Evolutionary conservation across 2,888 invertebrate species (phyloP).

Genomic region (Hypsopygia costalis): DNA sequence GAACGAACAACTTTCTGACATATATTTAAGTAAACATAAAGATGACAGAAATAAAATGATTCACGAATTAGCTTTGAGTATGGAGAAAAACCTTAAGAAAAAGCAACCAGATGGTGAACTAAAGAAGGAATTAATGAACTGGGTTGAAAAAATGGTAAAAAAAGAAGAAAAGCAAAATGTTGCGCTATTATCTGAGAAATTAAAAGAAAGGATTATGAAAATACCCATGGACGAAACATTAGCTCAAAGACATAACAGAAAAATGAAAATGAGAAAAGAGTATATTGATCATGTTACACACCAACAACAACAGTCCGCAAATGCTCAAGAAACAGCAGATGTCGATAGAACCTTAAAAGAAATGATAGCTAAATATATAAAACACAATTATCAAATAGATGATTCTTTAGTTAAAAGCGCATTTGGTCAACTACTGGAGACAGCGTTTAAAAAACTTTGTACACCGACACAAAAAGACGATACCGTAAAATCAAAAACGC

Average conservation of each 20-base stretch:
- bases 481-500: slow-evolving; percentile 12
- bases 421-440: slow-evolving; percentile 38
- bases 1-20: slow-evolving; percentile 39
- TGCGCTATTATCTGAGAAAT: slow-evolving; percentile 26
- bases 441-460: slow-evolving; percentile 37
- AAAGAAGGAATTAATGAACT: slow-evolving; percentile 28
- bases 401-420: slow-evolving; percentile 39
- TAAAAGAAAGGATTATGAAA: slow-evolving; percentile 32
- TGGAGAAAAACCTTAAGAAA: slow-evolving; percentile 29
- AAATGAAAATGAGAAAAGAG: slow-evolving; percentile 18
- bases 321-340: slow-evolving; percentile 15
- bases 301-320: slow-evolving; percentile 6
- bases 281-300: slow-evolving; percentile 10
- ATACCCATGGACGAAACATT: slow-evolving; percentile 37
- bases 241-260: slow-evolving; percentile 17
- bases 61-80: slow-evolving; percentile 34
- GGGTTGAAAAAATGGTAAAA: slow-evolving; percentile 34
- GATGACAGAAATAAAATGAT: slow-evolving; percentile 24
- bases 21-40: slow-evolving; percentile 28
- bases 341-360: slow-evolving; percentile 39
- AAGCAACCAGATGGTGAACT: slow-evolving; percentile 29
- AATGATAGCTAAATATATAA: slow-evolving; percentile 41
- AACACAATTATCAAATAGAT: slow-evolving; percentile 40
- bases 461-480: slow-evolving; percentile 30
- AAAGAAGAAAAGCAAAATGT: slow-evolving; percentile 28